Conservation (phyloP, 2,888 invertebrate species). For the Dromius quadrimaculatus region DNA sequence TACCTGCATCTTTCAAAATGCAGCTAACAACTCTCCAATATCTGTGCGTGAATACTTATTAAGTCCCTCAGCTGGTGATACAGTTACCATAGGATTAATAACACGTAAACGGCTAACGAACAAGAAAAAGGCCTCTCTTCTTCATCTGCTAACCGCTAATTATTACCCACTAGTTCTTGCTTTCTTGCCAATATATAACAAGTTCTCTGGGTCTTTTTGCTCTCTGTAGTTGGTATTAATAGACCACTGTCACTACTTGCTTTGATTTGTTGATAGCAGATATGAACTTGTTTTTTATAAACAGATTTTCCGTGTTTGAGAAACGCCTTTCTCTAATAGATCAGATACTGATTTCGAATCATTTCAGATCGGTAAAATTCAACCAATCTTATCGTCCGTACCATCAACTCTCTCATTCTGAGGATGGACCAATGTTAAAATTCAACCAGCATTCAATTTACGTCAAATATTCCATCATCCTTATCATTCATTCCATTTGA, state of each 20-base stretch:
- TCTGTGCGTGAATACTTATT: neutral
- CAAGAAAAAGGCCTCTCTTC: too few relatives aligned
- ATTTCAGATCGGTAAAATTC: too few relatives aligned
- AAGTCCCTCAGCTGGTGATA: conserved; percentile 5
- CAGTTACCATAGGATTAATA: conserved; percentile 1
- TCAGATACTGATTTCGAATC: too few relatives aligned
- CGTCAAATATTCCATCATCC: too few relatives aligned
- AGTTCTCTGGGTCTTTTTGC: neutral
- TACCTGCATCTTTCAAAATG: too few relatives aligned
- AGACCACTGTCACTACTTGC: conserved; percentile 2
- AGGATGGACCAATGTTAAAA: too few relatives aligned
- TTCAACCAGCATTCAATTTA: too few relatives aligned
- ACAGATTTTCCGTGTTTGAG: neutral
- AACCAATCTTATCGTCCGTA: too few relatives aligned
- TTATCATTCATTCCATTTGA: too few relatives aligned
- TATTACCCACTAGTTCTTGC: neutral
- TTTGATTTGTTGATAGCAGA: conserved; percentile 4
- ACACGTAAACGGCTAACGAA: conserved; percentile 2
- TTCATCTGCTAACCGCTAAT: neutral
- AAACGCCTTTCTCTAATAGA: conserved; percentile 1
- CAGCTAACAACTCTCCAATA: too few relatives aligned
- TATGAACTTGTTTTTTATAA: conserved; percentile 1
- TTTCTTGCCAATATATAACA: neutral
- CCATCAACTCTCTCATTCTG: too few relatives aligned
- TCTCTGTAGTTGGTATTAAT: neutral